Conservation (phyloP, 2,113 vertebrate genomes). For the Nothocercus julius region DNA sequence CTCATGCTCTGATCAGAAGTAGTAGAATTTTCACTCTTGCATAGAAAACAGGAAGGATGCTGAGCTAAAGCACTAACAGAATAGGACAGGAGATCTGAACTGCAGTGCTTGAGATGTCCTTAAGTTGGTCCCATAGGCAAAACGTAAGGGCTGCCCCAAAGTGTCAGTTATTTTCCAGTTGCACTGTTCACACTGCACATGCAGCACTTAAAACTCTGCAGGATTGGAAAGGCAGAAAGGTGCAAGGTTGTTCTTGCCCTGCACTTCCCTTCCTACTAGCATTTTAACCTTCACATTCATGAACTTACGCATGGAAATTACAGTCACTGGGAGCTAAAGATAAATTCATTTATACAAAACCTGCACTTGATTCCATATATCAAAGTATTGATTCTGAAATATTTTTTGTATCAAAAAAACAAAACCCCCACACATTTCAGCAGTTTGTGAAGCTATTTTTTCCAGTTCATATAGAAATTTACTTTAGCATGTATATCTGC, state of each 20-base stretch:
- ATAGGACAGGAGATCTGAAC: not conserved
- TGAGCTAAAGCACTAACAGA: not conserved
- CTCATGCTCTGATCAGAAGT: too few species aligned
- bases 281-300: not conserved
- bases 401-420: not conserved
- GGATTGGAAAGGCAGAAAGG: accelerated
- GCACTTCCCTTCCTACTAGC: not conserved
- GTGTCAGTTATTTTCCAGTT: accelerated
- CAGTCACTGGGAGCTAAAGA: not conserved
- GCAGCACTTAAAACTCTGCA: not conserved
- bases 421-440: not conserved
- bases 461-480: not conserved
- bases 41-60: not conserved
- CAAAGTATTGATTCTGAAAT: not conserved
- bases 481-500: not conserved
- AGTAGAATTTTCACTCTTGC: not conserved
- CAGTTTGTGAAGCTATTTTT: not conserved
- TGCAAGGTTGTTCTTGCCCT: not conserved
- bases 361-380: not conserved
- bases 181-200: not conserved
- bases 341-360: not conserved
- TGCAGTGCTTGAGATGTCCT: accelerated
- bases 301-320: not conserved
- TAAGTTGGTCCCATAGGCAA: accelerated
- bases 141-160: not conserved